Conservation (phyloP, 2,797 vertebrate species). For the Gila robusta region DNA sequence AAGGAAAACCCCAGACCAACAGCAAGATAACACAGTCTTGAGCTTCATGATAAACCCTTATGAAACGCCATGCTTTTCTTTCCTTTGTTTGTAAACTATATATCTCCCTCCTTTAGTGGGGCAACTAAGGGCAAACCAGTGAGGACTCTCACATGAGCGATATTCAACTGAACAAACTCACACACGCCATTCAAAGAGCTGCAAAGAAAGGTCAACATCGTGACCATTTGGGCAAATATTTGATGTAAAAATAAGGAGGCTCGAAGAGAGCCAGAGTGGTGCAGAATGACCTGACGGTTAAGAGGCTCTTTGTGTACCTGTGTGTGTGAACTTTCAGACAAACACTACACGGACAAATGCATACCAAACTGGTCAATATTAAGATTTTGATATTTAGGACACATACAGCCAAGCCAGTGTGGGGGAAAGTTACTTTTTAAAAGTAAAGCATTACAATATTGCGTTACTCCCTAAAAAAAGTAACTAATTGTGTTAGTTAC, state of each 20-base stretch:
- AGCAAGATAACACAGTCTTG: constrained; percentile 47
- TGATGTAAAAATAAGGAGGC: constrained; percentile 34
- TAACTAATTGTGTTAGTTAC: neutral
- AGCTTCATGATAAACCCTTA: constrained; percentile 34
- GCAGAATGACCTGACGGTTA: neutral
- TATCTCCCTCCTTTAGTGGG: constrained; percentile 4
- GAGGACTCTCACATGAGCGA: constrained; percentile 24
- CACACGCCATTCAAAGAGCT: constrained; percentile 34
- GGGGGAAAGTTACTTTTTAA: neutral
- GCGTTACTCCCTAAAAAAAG: neutral
- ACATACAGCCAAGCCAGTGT: neutral
- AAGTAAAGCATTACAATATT: too few relatives aligned
- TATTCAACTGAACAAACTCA: constrained; percentile 15
- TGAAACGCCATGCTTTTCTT: neutral
- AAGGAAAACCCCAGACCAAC: constrained; percentile 14
- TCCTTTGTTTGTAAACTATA: neutral
- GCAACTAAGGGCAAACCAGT: neutral
- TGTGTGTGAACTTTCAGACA: constrained; percentile 18
- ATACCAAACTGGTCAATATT: constrained; percentile 11
- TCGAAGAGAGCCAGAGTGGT: constrained; percentile 57
- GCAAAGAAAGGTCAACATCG: constrained; percentile 44
- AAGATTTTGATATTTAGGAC: neutral
- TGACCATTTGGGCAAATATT: constrained; percentile 48
- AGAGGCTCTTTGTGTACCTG: constrained; percentile 46
- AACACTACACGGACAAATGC: neutral